Evolutionary conservation across 1,140 invertebrate species (phyloP), one percentile per base, ranked within the genome.

Genomic region (Euura saliciscinereae): DNA sequence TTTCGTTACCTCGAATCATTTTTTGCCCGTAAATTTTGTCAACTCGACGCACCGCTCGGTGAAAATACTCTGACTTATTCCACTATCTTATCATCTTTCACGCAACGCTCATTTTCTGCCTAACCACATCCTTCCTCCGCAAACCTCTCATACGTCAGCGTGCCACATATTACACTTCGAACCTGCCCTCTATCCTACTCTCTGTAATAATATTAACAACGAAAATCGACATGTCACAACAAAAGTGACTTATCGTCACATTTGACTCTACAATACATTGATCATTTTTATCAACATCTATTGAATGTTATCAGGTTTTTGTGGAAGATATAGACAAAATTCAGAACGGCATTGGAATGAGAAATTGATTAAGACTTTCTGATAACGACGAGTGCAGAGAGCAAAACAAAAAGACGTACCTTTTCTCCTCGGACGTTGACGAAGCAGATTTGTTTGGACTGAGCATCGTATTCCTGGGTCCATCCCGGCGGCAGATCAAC

Each of bases 401-500:
- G 28, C 28, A 28, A 28, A 28, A 28, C 28, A 28, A 28, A 28
- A 28, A 28, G 0, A 28, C 28, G 28, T 45, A 85, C 83, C 78
- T 82, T 83, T 68, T 83, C 79, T 46, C 83, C 83, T 13, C 69
- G 73, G 0, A 79, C 77, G 64, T 83, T 85, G 42, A 85, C 45
- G 68, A 80, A 85, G 68, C 81, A 85, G 65, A 83, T 70, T 46
- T 83, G 78, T 64, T 80, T 81, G 0, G 79, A 80, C 64, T 78
- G 76, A 4, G 72, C 67, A 75, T 85, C 83, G 73, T 79, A 83
- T 6, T 76, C 75, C 45, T 82, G 81, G 6, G 72, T 83, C 83
- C 83, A 85, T 6, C 83, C 83, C 2, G 76, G 69, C 1, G 83
- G 82, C n/a, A 85, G 70, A 66, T 82, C 72, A 8, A 82, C 79